These are phyloP conservation scores for Falcunculus frontatus DNA, from an alignment of 2,113 vertebrate genomes.

Conservation along the genomic window DNA sequence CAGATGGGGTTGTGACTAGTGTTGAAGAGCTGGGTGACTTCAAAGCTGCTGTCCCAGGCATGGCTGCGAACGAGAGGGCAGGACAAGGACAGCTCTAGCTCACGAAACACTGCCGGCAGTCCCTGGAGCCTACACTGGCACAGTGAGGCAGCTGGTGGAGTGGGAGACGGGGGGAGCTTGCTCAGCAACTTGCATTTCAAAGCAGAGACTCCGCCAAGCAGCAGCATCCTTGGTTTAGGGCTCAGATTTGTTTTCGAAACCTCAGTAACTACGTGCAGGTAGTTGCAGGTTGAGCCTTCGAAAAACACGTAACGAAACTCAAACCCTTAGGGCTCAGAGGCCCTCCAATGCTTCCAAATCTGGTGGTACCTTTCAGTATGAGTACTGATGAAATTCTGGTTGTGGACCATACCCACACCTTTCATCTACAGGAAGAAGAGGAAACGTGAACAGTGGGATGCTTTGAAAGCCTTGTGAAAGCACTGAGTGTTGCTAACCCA, in stretches of 20 bases:
- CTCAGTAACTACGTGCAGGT: background rate
- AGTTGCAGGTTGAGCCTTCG: background rate
- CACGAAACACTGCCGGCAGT: background rate
- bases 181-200: conserved; percentile 29
- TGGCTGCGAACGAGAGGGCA: background rate
- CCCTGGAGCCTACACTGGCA: conserved; percentile 16
- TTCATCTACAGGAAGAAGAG: background rate
- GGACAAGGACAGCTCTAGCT: conserved; percentile 32
- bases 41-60: conserved; percentile 45
- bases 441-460: background rate
- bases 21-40: conserved; percentile 24
- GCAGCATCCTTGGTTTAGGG: background rate
- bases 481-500: background rate
- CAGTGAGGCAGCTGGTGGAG: conserved; percentile 28
- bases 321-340: background rate
- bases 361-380: background rate
- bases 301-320: background rate
- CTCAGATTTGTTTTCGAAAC: background rate
- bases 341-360: background rate
- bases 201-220: conserved; percentile 28
- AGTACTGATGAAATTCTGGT: background rate
- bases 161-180: background rate
- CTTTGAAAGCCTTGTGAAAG: background rate
- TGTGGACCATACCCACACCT: background rate
- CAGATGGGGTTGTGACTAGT: conserved; percentile 36